Percentiles rank a stretch among this genome's conserved stretches.
phyloP scores from a whole-genome alignment of 2,797 vertebrate genomes.

The Carcharodon carcharias region DNA sequence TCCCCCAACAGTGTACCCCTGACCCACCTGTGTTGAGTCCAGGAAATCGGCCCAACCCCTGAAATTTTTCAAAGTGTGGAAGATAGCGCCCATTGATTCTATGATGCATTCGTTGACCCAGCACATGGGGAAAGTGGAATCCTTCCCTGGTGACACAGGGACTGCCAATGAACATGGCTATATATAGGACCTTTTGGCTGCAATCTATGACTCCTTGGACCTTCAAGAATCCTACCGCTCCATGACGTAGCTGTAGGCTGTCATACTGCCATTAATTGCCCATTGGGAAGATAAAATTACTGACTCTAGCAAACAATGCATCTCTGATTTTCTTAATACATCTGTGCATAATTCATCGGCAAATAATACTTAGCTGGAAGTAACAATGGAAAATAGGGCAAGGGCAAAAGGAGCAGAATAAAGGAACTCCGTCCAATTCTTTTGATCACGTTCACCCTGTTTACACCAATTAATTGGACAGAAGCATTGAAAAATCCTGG shows the following conservation, averaged over 20 bases:
- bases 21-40: background rate
- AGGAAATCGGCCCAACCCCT: background rate
- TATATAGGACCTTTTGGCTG: background rate
- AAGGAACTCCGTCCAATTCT: background rate
- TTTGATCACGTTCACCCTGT: background rate
- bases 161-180: background rate
- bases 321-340: background rate
- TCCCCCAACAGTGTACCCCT: background rate
- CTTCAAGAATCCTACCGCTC: background rate
- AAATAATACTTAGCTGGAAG: background rate
- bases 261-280: background rate
- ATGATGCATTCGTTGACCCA: background rate
- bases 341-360: background rate
- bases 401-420: background rate
- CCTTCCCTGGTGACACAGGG: background rate
- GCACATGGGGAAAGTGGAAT: background rate
- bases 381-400: background rate
- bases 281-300: background rate
- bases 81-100: background rate
- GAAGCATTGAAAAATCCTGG: background rate
- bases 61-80: background rate
- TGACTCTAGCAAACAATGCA: background rate
- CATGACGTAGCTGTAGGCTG: background rate
- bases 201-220: background rate
- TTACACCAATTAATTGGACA: background rate